Conservation (phyloP, 1,140 invertebrate species). For the Bombus turneri region DNA sequence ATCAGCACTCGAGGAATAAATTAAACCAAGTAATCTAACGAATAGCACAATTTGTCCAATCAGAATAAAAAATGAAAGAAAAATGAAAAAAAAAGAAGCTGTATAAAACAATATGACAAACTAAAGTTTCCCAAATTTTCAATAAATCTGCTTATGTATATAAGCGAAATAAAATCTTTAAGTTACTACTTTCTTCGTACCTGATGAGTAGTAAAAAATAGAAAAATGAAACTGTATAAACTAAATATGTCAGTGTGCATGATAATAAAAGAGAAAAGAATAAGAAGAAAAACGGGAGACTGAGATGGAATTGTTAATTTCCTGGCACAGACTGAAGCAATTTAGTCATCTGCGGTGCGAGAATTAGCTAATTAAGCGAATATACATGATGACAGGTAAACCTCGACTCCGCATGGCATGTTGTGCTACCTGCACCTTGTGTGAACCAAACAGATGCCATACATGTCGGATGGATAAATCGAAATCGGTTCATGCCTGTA, state of each 20-base stretch:
- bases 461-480: background rate
- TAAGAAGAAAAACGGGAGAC: background rate
- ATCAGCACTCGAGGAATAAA: too few species aligned
- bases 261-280: background rate
- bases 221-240: background rate
- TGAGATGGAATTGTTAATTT: slow-evolving; percentile 16
- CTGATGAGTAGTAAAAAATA: background rate
- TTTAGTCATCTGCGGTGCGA: slow-evolving; percentile 31
- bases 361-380: slow-evolving; percentile 36
- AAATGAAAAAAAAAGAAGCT: background rate
- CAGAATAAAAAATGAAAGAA: background rate
- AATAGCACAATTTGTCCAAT: background rate
- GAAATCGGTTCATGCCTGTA: background rate
- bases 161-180: too few species aligned
- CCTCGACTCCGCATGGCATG: slow-evolving; percentile 20
- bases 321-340: background rate
- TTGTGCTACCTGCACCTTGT: slow-evolving; percentile 1
- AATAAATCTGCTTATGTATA: background rate
- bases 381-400: slow-evolving; percentile 37
- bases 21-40: too few species aligned
- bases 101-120: background rate
- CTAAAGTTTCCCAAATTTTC: background rate
- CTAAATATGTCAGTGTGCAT: background rate
- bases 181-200: too few species aligned
- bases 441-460: slow-evolving; percentile 25